Evolutionary conservation across 1,140 invertebrate species (phyloP), one percentile per base, ranked within the genome.

Genomic region (Saccostrea cuccullata): DNA sequence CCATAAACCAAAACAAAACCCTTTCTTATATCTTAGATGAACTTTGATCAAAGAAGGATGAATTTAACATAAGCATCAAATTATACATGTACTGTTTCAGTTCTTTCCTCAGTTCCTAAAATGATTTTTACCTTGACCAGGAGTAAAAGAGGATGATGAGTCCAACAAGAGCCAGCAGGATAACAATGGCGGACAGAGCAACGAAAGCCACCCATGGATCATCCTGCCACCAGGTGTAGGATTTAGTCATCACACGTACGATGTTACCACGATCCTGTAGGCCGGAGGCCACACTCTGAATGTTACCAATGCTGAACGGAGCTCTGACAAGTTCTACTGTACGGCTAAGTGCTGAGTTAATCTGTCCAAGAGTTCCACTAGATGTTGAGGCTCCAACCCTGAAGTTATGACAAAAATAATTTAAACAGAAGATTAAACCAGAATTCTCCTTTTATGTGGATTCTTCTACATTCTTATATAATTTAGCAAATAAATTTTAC

Each of bases 121-220:
- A 73, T 15, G 70, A 36, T 30, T 95, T n/a, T 96, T 94, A 98
- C 97, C 97, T 97, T 84, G 97, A 97, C 98, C 98, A 98, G 0
- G 98, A 98, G 56, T 98, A 96, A 93, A 98, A 98, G 47, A 98
- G 98, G 93, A 98, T 98, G 47, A 98, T 97, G 67, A 98, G 98
- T 20, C 97, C 98, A 86, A 97, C 97, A 17, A 97, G 96, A 3
- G 97, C 97, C 26, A 98, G 96, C 9, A 98, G 96, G 23, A 98
- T 96, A 83, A 99, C 98, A 26, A 98, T 96, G 55, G 97, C 97
- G 0, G 97, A 98, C 17, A 99, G 96, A 20, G 97, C 91, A 82
- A 99, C 97, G 8, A 99, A 95, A 13, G 97, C 98, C 87, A 97
- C 97, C 20, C 98, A 98, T 91, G 98, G 97, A 6, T 97, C 97